Conservation (phyloP, 2,797 vertebrate species). For the Chromis chromis region DNA sequence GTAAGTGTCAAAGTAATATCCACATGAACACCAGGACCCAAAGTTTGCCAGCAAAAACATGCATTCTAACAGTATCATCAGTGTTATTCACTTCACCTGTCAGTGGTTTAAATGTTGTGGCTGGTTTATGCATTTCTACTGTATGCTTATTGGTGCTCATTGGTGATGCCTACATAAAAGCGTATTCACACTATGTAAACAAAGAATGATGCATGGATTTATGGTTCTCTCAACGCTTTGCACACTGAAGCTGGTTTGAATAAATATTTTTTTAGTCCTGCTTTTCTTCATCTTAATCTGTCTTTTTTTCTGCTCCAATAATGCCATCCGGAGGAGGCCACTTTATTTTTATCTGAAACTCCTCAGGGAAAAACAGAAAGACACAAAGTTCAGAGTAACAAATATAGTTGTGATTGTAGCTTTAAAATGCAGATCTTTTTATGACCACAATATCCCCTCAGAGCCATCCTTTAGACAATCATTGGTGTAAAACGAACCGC, state of each 20-base stretch:
- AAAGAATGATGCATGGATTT: conserved; percentile 4
- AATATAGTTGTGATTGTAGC: conserved; percentile 30
- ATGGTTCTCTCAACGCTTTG: background rate
- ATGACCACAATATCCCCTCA: conserved; percentile 22
- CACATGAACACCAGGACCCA: too few species aligned
- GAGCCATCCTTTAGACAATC: conserved; percentile 40
- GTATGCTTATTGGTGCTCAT: background rate
- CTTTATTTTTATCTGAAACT: conserved; percentile 19
- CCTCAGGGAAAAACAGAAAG: background rate
- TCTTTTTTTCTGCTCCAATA: conserved; percentile 3
- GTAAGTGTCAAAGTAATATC: too few species aligned
- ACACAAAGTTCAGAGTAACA: conserved; percentile 22
- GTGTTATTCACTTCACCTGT: too few species aligned
- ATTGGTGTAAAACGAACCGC: conserved; percentile 36
- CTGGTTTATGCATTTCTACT: background rate
- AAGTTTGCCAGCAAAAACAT: too few species aligned
- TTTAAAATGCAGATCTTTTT: conserved; percentile 52
- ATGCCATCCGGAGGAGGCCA: conserved; percentile 29
- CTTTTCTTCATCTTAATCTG: conserved; percentile 14
- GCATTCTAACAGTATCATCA: too few species aligned
- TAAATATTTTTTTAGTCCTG: conserved; percentile 8
- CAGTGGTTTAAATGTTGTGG: too few species aligned
- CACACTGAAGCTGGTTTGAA: conserved; percentile 5
- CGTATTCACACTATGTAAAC: background rate
- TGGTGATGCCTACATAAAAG: too few species aligned